Base-by-base conservation (phyloP, 64 coral and sea anemone species). In the Pachyseris speciosa region DNA sequence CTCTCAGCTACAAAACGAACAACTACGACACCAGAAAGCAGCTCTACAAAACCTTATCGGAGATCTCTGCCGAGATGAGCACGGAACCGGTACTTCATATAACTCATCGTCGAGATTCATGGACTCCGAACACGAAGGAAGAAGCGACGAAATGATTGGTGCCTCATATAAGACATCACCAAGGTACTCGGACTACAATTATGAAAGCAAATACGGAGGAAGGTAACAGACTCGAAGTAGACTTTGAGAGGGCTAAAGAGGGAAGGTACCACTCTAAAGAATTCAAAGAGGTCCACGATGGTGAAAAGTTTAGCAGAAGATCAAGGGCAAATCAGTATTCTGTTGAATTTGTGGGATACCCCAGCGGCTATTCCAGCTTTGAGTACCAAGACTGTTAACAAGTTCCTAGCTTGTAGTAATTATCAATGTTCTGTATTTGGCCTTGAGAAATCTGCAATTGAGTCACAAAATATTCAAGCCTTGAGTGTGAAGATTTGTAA, bases 1-100 rank as follows among this genome's bases (percentile, higher is more conserved):
- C n/a, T 97, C 91, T 1, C 95, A 90, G 30, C 77, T 85, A 15
- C 95, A 97, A 33, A 97, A 93, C 70, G 91, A 97, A n/a, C 86
- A 92, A 51, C 89, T 92, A 4, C 78, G 38, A 24, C 49, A 92
- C 9, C 89, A 92, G 50, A 92, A 57, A 12, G 69, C 79, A 44
- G 89, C 34, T 34, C 77, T 92, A 7, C 89, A 92, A 30, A 64
- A 84, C 45, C 50, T 92, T n/a, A 92, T 92, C 34, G 80, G 79
- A 30, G 78, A 74, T 20, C 26, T 92, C 15, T 81, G 75, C 34
- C 67, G 50, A 36, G 30, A 80, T 5, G 64, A 30, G 27, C 65
- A 84, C 6, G 32, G 20, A 19, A 1, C 47, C 7, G 30, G 38
- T 72, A 61, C 29, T 20, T 91, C 89, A 37, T 80, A 89, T 63